Evolutionary conservation across 2,888 invertebrate species (phyloP), one percentile per base, ranked within the genome.

Genomic region (Microctonus hyperodae): DNA sequence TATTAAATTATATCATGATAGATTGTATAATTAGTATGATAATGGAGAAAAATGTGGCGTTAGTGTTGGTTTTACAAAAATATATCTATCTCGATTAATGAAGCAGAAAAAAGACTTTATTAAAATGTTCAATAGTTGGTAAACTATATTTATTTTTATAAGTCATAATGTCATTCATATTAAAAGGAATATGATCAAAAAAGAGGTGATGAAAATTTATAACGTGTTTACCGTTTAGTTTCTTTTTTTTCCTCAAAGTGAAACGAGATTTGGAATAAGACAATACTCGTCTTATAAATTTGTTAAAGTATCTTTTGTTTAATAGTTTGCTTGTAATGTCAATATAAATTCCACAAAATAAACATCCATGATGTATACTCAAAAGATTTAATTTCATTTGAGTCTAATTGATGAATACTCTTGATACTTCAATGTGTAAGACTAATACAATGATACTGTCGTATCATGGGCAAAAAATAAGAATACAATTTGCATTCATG

Each of bases 111-210:
- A 65, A 70, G 65, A 68, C 64, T 71, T 70, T 69, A 71, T 70
- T 50, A 67, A 68, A 68, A 71, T 66, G 66, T 71, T 71, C 55
- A 60, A 58, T 69, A 71, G 64, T 69, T 72, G 64, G 58, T 66
- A 65, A 70, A 65, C 68, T 71, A 71, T 72, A 72, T 72, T 72
- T 71, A 72, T 72, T 72, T 72, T 72, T 72, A 68, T 71, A 69
- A 67, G 68, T 63, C 69, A 71, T 64, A 62, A 53, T 67, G 58
- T 68, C 51, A 53, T 55, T 65, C 51, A 56, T 64, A 64, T 63
- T 40, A 50, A 56, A 31, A 55, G 50, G 44, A 44, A 60, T 35
- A 25, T 25, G 22, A 16, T 48, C 23, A 33, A 22, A 28, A 48
- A 23, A n/a, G 28, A 31, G 11, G 25, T 28, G 16, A n/a, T n/a